Evolutionary conservation across 2,113 vertebrate genomes (phyloP), one percentile per base, ranked within the genome.

Genomic region (Peromyscus polionotus): DNA sequence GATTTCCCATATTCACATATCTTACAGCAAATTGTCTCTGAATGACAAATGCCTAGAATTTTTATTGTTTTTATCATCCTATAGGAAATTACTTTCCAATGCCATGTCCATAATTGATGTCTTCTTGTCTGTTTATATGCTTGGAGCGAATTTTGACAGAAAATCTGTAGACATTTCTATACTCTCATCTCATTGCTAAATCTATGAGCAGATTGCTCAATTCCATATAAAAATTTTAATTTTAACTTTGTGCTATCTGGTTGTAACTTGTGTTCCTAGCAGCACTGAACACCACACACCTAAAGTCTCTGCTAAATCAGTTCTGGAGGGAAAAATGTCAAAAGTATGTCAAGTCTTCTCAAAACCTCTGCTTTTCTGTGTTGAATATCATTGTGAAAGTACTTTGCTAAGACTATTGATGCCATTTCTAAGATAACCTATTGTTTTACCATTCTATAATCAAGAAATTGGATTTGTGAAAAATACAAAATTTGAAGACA

Each of bases 41-140:
- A 75, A 84, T 94, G 9, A 90, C 39, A 79, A 84, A 77, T 72
- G 65, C 22, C 75, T 5, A 12, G 24, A 70, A 59, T 63, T 92
- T 81, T 87, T 86, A 39, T 80, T 90, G 42, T 91, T 81, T 81
- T 95, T 91, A 75, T 83, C 12, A 48, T 33, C 73, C 67, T 95
- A 10, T 95, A 22, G 36, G 24, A 92, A 90, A 77, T 79, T 84
- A 6, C 39, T 19, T 89, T 3, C 28, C 22, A 90, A 22, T 93
- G 31, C 13, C 57, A 57, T 48, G 7, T 4, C 1, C 36, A 57
- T 88, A 63, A 93, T 76, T 88, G 57, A 87, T 85, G 19, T 51
- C 81, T 79, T 14, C 5, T 65, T 11, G 17, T 91, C 13, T 91
- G 39, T 75, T 20, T 65, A 45, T 45, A 7, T 77, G 24, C 76